phyloP scores from a whole-genome alignment of 35 echinoderm and acorn worm genomes.

The Anneissia japonica region DNA sequence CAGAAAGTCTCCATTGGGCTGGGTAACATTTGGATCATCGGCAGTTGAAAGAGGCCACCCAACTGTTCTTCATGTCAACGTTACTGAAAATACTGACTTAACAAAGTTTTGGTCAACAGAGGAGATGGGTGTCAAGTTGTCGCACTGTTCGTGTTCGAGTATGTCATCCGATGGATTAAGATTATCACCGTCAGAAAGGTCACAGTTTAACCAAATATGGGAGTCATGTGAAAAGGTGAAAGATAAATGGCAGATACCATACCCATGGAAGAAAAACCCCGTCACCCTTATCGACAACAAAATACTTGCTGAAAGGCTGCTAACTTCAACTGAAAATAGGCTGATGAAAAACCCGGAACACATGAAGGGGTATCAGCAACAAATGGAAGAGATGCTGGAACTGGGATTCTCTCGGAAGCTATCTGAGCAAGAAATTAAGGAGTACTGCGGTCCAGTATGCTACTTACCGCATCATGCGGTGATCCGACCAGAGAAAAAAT shows the following conservation, averaged over 20 bases:
- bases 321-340: neutral
- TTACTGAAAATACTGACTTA: neutral
- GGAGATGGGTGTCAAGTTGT: neutral
- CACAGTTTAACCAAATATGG: neutral
- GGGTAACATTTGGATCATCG: constrained; percentile 17
- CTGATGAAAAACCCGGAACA: neutral
- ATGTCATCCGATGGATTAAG: neutral
- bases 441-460: neutral
- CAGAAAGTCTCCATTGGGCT: constrained; percentile 11
- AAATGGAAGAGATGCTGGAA: neutral
- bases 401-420: neutral
- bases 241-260: neutral
- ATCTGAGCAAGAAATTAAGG: neutral
- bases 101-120: neutral
- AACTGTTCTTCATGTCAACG: neutral
- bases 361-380: neutral
- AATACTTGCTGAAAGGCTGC: neutral
- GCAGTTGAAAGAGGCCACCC: neutral
- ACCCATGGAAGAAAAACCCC: neutral
- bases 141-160: neutral
- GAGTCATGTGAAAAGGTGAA: neutral
- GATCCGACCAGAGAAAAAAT: neutral
- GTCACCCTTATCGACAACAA: neutral
- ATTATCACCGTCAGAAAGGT: neutral
- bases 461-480: neutral